Percentiles rank a stretch among this genome's conserved stretches.
Conservation (phyloP, 2,888 invertebrate genomes). For the Drosophila lutescens region DNA sequence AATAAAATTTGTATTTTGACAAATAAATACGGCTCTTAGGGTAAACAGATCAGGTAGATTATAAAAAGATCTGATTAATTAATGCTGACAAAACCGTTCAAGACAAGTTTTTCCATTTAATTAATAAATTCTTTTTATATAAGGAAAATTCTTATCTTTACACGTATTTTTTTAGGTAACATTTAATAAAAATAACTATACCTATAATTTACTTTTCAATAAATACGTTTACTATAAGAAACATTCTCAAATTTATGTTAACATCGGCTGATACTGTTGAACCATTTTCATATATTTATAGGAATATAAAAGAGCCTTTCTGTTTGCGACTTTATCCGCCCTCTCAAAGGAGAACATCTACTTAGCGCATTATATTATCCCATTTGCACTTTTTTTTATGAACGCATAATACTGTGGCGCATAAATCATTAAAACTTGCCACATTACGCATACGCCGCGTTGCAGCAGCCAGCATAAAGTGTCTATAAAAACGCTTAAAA, state of each 20-base stretch:
- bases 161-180: too few relatives aligned
- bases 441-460: constrained; percentile 66
- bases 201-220: too few relatives aligned
- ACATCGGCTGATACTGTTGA: neutral
- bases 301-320: neutral
- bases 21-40: neutral
- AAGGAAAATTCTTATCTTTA: too few relatives aligned
- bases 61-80: too few relatives aligned
- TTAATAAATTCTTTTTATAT: too few relatives aligned
- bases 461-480: constrained; percentile 62
- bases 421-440: constrained; percentile 68
- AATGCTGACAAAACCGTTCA: too few relatives aligned
- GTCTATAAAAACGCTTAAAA: constrained; percentile 69
- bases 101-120: too few relatives aligned
- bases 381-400: constrained; percentile 33
- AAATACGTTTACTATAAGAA: too few relatives aligned
- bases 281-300: neutral
- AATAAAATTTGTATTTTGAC: neutral
- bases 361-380: constrained; percentile 28
- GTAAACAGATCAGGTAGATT: neutral
- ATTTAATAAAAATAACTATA: too few relatives aligned
- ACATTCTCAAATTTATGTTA: neutral
- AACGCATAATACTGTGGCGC: constrained; percentile 39
- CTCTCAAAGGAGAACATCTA: constrained; percentile 10
- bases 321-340: constrained; percentile 3